Evolutionary conservation across 2,113 vertebrate species (phyloP), one percentile per base, ranked within the genome.

Genomic region (Nansenia antarctica): DNA sequence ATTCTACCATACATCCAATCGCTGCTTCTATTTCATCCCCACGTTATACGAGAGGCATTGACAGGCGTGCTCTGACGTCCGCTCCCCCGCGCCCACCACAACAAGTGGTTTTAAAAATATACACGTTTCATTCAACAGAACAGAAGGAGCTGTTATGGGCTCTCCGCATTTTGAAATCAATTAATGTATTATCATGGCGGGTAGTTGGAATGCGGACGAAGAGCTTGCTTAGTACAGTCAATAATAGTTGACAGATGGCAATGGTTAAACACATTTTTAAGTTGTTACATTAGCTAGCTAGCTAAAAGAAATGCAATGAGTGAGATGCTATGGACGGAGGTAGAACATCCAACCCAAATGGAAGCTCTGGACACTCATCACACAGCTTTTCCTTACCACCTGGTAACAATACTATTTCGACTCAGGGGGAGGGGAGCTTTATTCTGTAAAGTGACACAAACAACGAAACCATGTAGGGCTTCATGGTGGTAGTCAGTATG

Each of bases 11-110:
- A 30, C 30, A 15, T 30, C 18, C 8, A 7, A 20, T 31, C 30
- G 3, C n/a, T 58, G 27, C 6, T 31, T 31, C 7, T 47, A 7
- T 11, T 30, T 64, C 4, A 20, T 6, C 39, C 1, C 37, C n/a
- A 27, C 14, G n/a, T 35, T 65, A 22, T 49, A n/a, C 9, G n/a
- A 57, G 22, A 65, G 62, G 70, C 70, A 39, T 42, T n/a, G 22
- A 42, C 22, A 32, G 3, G 22, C 5, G 49, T 22, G 24, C 22
- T n/a, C 12, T 49, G 45, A 22, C 35, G 5, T 37, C 5, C 45
- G 20, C 29, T 58, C 24, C 14, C 27, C 55, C 29, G 55, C 55
- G 2, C 24, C 26, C 14, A 29, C 27, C 9, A 55, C 18, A n/a
- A 18, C 4, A 49, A 49, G 45, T 49, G 5, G 20, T 49, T 20